Base-by-base conservation (phyloP, 2,888 invertebrate genomes). In the Calameuta idolon region DNA sequence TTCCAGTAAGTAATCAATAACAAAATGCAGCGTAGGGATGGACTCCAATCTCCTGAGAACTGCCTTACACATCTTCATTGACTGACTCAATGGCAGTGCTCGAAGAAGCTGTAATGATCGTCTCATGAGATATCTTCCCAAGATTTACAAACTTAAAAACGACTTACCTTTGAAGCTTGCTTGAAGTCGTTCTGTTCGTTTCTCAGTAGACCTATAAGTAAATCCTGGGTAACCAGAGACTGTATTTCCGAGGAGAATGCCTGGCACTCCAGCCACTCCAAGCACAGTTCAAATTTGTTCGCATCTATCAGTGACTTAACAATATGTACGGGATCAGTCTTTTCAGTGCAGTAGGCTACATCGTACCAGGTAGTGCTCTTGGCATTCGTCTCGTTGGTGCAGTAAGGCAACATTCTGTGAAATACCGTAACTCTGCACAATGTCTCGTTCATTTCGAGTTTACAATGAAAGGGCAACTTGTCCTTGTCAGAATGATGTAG, bases 241-340 rank as follows among this genome's bases (percentile, higher is more conserved):
- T 94, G 93, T 89, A 94, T 92, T 82, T 93, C 92, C 73, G 93
- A 92, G 0, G 93, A 93, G 30, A 94, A 93, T 33, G 93, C 92
- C 82, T 95, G 94, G 12, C 94, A 93, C 74, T 95, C 93, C 12
- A 95, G 93, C 94, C 96, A 96, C 80, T 95, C 94, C 74, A 95
- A 92, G 83, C 96, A 95, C 1, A 95, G 87, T 84, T 95, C 93
- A 81, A 94, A 94, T 93, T 95, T 92, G 78, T 94, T 93, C 75
- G 92, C 93, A 77, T 93, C 93, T 88, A 94, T 93, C 12, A 94
- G 90, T 3, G 92, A 90, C 86, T 93, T 93, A 23, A 94, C 93
- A 68, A 94, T 92, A 75, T 90, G 89, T 78, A 93, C 93, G 1
- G 94, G 93, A 85, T 93, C 92, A 78, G 93, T 92, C 77, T 93